Evolutionary conservation across 2,113 vertebrate genomes (phyloP).

Genomic region (Rhabdomys dilectus): DNA sequence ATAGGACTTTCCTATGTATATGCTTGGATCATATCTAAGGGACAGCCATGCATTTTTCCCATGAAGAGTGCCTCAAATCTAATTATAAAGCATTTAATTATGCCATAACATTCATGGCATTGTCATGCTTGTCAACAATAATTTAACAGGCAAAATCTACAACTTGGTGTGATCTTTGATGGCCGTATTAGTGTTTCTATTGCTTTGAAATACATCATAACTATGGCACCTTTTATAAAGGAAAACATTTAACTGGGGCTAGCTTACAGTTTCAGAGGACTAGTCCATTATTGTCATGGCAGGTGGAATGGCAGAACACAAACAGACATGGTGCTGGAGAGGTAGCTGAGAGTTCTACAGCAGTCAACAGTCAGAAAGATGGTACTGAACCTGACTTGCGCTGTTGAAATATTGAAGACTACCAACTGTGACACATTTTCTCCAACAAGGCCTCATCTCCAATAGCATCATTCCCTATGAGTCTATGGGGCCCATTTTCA

Average conservation of each 20-base stretch:
- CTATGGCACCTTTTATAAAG: neutral
- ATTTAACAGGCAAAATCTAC: neutral
- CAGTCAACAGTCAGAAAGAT: neutral
- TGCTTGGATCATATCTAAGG: neutral
- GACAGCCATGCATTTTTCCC: neutral
- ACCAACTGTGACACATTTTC: neutral
- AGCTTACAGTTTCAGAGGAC: neutral
- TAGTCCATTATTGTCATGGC: neutral
- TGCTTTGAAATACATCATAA: neutral
- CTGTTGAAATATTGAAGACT: neutral
- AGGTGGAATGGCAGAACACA: neutral
- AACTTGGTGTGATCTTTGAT: neutral
- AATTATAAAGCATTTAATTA: neutral
- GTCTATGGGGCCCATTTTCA: neutral
- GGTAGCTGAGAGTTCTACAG: neutral
- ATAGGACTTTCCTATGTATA: neutral
- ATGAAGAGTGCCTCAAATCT: neutral
- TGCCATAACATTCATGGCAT: neutral
- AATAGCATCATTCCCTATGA: neutral
- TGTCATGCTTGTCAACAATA: neutral
- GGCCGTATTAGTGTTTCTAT: neutral
- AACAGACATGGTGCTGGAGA: neutral
- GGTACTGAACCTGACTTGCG: neutral
- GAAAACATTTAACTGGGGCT: neutral
- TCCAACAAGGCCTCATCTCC: neutral